Evolutionary conservation across 1,140 invertebrate species (phyloP).

Genomic region (Lutraria rhynchaena): DNA sequence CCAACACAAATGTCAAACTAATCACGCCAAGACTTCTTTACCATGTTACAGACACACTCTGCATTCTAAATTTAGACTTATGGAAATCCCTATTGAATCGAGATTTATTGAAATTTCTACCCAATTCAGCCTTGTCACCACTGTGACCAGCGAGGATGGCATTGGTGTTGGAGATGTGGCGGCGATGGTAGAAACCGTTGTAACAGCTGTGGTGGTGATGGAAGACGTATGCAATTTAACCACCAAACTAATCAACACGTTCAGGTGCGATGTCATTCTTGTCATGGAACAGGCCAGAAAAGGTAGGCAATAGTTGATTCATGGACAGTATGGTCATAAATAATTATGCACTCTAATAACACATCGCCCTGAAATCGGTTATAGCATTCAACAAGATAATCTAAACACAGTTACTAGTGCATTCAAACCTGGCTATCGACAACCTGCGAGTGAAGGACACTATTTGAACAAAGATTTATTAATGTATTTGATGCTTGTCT

Average conservation of each 20-base stretch:
- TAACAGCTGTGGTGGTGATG: slow-evolving; percentile 62
- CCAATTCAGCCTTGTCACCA: slow-evolving; percentile 60
- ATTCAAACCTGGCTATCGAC: background rate
- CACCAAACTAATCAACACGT: slow-evolving; percentile 41
- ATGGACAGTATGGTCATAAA: background rate
- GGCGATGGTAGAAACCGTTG: slow-evolving; percentile 62
- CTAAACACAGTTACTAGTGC: background rate
- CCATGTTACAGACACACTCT: no score
- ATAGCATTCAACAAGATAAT: no score
- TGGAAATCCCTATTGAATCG: no score
- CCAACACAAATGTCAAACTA: no score
- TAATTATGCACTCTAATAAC: no score
- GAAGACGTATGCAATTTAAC: slow-evolving; percentile 12
- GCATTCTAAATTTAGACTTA: no score
- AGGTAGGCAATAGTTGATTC: slow-evolving; percentile 42
- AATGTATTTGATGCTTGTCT: background rate
- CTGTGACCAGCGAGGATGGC: slow-evolving; percentile 64
- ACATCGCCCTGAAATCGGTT: no score
- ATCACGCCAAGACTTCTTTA: no score
- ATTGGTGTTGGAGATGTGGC: slow-evolving; percentile 63
- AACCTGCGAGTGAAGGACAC: background rate
- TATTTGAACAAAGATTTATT: background rate
- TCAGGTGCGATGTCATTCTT: slow-evolving; percentile 28
- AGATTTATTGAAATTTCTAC: background rate
- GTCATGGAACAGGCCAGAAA: slow-evolving; percentile 53